Evolutionary conservation across 2,888 invertebrate species (phyloP).

Genomic region (Lypha dubia): DNA sequence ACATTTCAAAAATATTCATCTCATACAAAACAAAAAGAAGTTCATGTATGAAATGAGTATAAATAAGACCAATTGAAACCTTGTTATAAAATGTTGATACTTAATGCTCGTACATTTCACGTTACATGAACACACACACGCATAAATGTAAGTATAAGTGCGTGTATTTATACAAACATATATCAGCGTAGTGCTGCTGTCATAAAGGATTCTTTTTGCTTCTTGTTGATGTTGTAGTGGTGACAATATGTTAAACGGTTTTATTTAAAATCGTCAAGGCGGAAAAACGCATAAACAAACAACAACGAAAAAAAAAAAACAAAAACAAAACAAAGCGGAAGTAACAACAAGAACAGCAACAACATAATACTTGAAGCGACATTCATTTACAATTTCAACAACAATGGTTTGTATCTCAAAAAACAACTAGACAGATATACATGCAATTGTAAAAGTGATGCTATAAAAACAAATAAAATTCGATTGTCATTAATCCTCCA

Average conservation of each 20-base stretch:
- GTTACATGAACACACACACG: conserved; percentile 47
- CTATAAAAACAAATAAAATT: conserved; percentile 65
- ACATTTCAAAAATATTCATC: not conserved
- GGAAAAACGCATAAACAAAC: conserved; percentile 74
- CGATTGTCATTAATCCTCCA: conserved; percentile 48
- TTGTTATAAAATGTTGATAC: conserved; percentile 44
- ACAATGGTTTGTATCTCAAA: conserved; percentile 32
- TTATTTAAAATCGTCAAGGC: conserved; percentile 80
- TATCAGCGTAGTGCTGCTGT: not conserved
- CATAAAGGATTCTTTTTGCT: conserved; percentile 35
- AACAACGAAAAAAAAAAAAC: too few species aligned
- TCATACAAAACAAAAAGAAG: not conserved
- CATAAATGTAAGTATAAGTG: not conserved
- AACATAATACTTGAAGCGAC: conserved; percentile 39
- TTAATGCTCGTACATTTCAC: conserved; percentile 66
- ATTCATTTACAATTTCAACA: conserved; percentile 32
- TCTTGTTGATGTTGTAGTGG: conserved; percentile 26
- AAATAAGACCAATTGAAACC: conserved; percentile 59
- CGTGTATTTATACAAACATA: not conserved
- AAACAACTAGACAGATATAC: too few species aligned
- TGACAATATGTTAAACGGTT: conserved; percentile 72
- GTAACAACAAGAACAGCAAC: conserved; percentile 42
- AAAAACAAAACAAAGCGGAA: conserved; percentile 44
- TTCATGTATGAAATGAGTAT: conserved; percentile 16
- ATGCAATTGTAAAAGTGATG: conserved; percentile 58